Conservation (phyloP, 2,888 invertebrate genomes). For the Darwinula stevensoni region DNA sequence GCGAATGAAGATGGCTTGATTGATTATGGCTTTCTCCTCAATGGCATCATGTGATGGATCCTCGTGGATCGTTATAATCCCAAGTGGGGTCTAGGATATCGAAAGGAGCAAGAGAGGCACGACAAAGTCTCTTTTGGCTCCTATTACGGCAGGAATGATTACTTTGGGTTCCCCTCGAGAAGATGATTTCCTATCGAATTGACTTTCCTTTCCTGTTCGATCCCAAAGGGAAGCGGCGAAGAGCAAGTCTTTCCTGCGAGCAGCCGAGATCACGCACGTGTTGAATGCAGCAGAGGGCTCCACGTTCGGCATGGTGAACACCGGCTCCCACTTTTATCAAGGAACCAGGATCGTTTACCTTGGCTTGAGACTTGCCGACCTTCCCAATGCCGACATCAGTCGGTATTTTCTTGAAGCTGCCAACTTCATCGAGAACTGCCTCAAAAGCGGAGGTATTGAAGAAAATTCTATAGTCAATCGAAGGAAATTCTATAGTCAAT, state of each 20-base stretch:
- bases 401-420: conserved; percentile 47
- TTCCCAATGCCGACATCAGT: conserved; percentile 42
- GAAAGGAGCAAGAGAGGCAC: too few species aligned
- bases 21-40: too few species aligned
- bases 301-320: conserved; percentile 50
- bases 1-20: too few species aligned
- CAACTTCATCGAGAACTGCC: conserved; percentile 46
- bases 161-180: too few species aligned
- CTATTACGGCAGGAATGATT: too few species aligned
- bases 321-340: conserved; percentile 38
- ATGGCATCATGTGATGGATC: too few species aligned
- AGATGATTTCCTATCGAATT: too few species aligned
- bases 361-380: conserved; percentile 48
- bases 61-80: too few species aligned
- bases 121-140: too few species aligned
- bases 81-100: too few species aligned
- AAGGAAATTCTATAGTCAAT: too few species aligned
- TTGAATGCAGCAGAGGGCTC: conserved; percentile 57
- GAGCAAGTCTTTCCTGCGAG: conserved; percentile 35
- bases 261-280: conserved; percentile 55
- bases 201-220: conserved; percentile 19
- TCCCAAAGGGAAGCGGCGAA: conserved; percentile 36
- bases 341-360: conserved; percentile 37
- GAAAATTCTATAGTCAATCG: too few species aligned
- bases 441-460: conserved; percentile 32